These are phyloP conservation scores for Gulo gulo DNA, from an alignment of 2,113 vertebrate species.

Conservation along the genomic window DNA sequence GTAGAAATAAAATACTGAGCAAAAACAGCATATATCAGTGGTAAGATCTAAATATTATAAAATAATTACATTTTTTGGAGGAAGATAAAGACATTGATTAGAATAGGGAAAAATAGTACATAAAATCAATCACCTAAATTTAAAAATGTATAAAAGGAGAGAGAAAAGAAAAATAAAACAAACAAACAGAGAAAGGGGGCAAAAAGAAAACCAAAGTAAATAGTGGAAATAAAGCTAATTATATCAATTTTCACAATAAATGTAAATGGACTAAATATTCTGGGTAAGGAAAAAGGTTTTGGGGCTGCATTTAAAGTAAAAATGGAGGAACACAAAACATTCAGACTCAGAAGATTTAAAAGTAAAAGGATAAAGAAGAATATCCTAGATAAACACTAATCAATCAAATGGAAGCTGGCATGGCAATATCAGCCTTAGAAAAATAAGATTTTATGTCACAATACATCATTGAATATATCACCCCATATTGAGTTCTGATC, in stretches of 20 bases:
- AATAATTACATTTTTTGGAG: not conserved
- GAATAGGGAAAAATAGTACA: not conserved
- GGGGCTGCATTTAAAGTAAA: not conserved
- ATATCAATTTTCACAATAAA: slow-evolving; percentile 12
- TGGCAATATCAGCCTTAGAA: not conserved
- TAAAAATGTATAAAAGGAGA: not conserved
- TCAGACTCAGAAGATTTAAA: not conserved
- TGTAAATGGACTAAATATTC: slow-evolving; percentile 33
- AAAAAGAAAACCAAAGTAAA: not conserved
- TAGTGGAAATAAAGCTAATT: not conserved
- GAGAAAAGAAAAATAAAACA: not conserved
- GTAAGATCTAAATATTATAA: not conserved
- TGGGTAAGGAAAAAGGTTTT: not conserved
- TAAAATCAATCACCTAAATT: not conserved
- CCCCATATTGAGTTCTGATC: not conserved
- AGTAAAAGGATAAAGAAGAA: not conserved
- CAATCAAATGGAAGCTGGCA: not conserved
- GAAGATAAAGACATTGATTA: not conserved
- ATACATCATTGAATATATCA: not conserved
- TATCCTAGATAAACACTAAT: not conserved
- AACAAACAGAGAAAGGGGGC: not conserved
- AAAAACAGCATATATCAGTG: not conserved
- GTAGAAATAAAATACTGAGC: not conserved
- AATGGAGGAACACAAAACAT: not conserved
- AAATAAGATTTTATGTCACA: not conserved